Conservation (phyloP, 1,140 invertebrate species). For the Procambarus clarkii region DNA sequence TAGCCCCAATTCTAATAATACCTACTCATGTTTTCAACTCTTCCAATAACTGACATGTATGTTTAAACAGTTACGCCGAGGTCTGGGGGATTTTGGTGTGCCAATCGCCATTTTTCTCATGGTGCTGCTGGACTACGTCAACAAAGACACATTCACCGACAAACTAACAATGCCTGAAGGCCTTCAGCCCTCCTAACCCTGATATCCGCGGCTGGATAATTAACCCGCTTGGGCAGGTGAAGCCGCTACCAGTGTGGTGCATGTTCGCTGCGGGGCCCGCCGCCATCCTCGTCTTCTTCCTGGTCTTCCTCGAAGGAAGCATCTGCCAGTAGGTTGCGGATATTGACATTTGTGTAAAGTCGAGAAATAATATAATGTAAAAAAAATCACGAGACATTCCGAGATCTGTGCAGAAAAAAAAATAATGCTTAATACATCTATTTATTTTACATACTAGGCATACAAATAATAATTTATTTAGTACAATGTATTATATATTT, state of each 20-base stretch:
- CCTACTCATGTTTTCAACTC: too few species aligned
- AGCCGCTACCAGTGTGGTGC: conserved; percentile 80
- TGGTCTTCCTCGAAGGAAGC: conserved; percentile 80
- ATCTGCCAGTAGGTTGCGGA: conserved; percentile 90
- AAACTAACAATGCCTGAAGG: conserved; percentile 92
- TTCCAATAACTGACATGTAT: too few species aligned
- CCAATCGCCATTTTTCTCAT: conserved; percentile 95
- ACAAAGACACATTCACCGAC: conserved; percentile 86
- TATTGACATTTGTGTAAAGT: neutral
- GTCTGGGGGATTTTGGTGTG: conserved; percentile 97
- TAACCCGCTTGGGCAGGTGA: too few species aligned
- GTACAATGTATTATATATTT: too few species aligned
- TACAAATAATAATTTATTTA: too few species aligned
- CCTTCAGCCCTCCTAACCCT: conserved; percentile 85
- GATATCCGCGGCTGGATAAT: conserved; percentile 40
- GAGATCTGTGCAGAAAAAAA: too few species aligned
- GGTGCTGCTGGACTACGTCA: conserved; percentile 87
- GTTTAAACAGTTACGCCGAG: conserved; percentile 84
- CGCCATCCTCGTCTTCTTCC: conserved; percentile 93
- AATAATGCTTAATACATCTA: too few species aligned
- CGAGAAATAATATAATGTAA: too few species aligned
- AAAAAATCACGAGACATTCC: too few species aligned
- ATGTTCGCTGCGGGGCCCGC: conserved; percentile 88
- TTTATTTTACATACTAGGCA: too few species aligned
- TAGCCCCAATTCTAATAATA: too few species aligned